phyloP scores from a whole-genome alignment of 1,140 invertebrate genomes.

The Sitophilus oryzae region DNA sequence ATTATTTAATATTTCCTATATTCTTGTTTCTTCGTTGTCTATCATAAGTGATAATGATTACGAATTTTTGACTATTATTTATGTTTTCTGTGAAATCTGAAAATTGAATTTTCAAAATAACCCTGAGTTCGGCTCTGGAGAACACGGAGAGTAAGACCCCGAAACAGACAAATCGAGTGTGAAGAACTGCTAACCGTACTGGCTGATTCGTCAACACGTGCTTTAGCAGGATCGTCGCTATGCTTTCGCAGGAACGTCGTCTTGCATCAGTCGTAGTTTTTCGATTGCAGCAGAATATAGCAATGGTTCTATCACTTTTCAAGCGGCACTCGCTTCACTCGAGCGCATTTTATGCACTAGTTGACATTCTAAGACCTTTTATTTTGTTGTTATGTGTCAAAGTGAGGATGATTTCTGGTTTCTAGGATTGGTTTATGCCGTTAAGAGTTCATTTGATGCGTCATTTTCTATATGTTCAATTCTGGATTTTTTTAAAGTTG shows the following conservation, averaged over 20 bases:
- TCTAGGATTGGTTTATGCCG: too few species aligned
- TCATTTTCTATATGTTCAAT: too few species aligned
- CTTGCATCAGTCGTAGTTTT: slow-evolving; percentile 22
- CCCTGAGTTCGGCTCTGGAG: slow-evolving; percentile 11
- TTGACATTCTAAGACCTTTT: too few species aligned
- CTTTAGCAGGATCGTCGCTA: slow-evolving; percentile 11
- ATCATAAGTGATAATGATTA: too few species aligned
- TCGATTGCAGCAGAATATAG: slow-evolving; percentile 14
- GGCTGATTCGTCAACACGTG: slow-evolving; percentile 24
- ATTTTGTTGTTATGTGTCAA: slow-evolving; percentile 13
- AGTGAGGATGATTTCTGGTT: neutral
- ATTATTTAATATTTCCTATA: too few species aligned
- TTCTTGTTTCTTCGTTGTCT: too few species aligned
- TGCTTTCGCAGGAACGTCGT: slow-evolving; percentile 3
- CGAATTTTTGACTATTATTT: too few species aligned
- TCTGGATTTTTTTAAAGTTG: too few species aligned
- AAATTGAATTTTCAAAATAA: neutral
- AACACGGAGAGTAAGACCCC: slow-evolving; percentile 11
- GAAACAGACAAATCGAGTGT: slow-evolving; percentile 26
- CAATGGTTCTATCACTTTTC: slow-evolving; percentile 7
- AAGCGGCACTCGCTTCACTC: slow-evolving; percentile 10
- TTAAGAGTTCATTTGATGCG: too few species aligned
- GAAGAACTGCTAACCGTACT: slow-evolving; percentile 24
- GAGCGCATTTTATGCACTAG: slow-evolving; percentile 16
- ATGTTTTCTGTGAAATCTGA: neutral